These are phyloP conservation scores for Silvanus unidentatus DNA, from an alignment of 2,888 invertebrate species.

Conservation along the genomic window DNA sequence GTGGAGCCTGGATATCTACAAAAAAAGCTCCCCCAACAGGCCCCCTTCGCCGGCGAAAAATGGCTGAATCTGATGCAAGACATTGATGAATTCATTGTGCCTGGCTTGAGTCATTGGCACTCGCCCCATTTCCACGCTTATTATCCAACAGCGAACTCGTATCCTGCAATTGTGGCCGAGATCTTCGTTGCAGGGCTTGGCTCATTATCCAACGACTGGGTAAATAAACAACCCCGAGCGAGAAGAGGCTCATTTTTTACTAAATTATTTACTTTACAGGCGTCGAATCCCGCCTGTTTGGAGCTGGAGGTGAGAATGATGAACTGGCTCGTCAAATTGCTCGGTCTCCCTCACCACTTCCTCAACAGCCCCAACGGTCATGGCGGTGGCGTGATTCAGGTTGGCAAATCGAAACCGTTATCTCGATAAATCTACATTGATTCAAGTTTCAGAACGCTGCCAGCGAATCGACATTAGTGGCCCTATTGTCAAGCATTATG, in stretches of 20 bases:
- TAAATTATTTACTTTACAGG: no score
- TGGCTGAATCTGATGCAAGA: slow-evolving; percentile 84
- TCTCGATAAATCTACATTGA: background rate
- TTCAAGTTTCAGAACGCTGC: slow-evolving; percentile 66
- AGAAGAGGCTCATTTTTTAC: background rate
- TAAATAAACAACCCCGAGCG: no score
- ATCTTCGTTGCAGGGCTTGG: slow-evolving; percentile 32
- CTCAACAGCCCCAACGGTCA: slow-evolving; percentile 67
- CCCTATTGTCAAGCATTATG: slow-evolving; percentile 71
- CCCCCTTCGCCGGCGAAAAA: slow-evolving; percentile 75
- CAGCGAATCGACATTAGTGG: slow-evolving; percentile 82
- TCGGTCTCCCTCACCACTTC: slow-evolving; percentile 76
- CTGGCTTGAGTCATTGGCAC: slow-evolving; percentile 92
- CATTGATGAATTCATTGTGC: slow-evolving; percentile 80
- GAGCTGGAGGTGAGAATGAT: slow-evolving; percentile 86
- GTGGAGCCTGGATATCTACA: slow-evolving; percentile 88
- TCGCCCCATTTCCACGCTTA: slow-evolving; percentile 92
- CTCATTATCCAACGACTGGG: slow-evolving; percentile 31
- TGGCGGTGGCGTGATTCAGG: slow-evolving; percentile 82
- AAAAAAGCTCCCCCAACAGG: slow-evolving; percentile 68
- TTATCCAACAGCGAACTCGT: slow-evolving; percentile 81
- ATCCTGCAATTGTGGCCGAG: slow-evolving; percentile 77
- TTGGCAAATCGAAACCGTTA: slow-evolving; percentile 35
- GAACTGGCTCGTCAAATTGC: slow-evolving; percentile 87
- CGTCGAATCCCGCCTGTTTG: slow-evolving; percentile 61